A percentile compares a stretch with the other conserved stretches of the same genome.
These are phyloP conservation scores for Oryctes rhinoceros DNA, from an alignment of 1,140 invertebrate species.

Conservation along the genomic window DNA sequence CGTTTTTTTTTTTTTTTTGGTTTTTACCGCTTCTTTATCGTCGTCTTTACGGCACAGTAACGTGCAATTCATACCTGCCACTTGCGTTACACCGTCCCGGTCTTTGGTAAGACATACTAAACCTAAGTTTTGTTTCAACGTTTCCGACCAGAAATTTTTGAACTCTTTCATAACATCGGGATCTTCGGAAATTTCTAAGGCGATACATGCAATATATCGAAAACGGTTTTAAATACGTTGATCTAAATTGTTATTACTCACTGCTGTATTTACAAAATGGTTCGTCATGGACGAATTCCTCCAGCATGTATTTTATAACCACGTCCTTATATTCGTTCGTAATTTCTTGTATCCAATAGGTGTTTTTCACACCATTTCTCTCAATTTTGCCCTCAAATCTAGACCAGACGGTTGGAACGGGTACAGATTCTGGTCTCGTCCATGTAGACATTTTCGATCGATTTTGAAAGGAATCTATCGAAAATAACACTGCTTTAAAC, in stretches of 20 bases:
- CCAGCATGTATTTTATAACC: constrained; percentile 12
- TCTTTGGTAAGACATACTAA: constrained; percentile 41
- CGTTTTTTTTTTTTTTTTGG: too few relatives aligned
- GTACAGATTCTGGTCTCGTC: constrained; percentile 41
- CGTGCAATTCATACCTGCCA: constrained; percentile 41
- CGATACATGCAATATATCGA: not conserved
- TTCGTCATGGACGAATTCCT: constrained; percentile 16
- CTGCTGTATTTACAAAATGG: constrained; percentile 32
- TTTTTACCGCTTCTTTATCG: constrained; percentile 15
- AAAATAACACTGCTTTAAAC: not conserved
- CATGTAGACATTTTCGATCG: not conserved
- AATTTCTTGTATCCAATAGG: constrained; percentile 34
- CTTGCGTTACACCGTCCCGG: constrained; percentile 31
- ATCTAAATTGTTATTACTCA: constrained; percentile 15
- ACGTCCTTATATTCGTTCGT: constrained; percentile 26
- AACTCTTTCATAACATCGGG: constrained; percentile 2
- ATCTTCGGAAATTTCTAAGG: constrained; percentile 14
- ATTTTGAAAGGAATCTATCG: not conserved
- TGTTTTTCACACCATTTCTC: not conserved
- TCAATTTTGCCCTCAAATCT: constrained; percentile 39
- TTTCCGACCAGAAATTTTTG: constrained; percentile 1
- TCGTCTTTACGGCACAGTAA: constrained; percentile 1
- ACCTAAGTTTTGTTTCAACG: constrained; percentile 14
- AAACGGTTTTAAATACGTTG: not conserved
- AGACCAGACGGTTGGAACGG: constrained; percentile 40